Percentiles rank a stretch among this genome's conserved stretches.
These are phyloP conservation scores for Pantherophis alleghaniensis DNA, from an alignment of 2,797 vertebrate genomes.

Conservation along the genomic window DNA sequence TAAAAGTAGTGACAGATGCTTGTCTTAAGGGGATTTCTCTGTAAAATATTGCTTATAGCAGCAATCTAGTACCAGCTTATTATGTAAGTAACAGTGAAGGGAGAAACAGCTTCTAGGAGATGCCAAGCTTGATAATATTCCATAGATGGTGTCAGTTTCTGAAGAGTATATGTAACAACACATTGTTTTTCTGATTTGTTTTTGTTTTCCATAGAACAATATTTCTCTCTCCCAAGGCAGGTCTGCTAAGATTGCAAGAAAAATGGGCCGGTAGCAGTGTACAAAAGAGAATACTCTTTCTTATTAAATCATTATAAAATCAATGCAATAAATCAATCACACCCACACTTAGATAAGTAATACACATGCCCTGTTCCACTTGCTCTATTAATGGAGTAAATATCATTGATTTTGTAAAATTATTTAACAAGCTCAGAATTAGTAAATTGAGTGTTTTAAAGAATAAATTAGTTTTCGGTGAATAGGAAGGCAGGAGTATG, in stretches of 20 bases:
- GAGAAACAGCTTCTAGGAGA: conserved; percentile 53
- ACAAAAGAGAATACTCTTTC: conserved; percentile 10
- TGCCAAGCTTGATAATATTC: conserved; percentile 58
- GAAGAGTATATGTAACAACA: conserved; percentile 46
- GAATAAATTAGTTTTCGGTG: neutral
- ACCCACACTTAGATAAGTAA: neutral
- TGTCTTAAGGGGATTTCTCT: conserved; percentile 61
- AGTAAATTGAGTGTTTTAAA: neutral
- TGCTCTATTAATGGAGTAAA: neutral
- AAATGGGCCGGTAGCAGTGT: conserved; percentile 23
- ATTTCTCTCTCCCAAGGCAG: neutral
- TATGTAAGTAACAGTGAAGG: conserved; percentile 63
- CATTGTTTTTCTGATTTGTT: conserved; percentile 31
- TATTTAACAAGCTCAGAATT: neutral
- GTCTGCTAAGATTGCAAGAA: conserved; percentile 35
- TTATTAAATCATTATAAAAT: neutral
- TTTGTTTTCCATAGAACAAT: conserved; percentile 41
- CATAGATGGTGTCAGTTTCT: conserved; percentile 51
- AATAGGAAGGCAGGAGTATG: neutral
- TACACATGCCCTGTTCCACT: neutral
- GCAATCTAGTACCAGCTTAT: conserved; percentile 55
- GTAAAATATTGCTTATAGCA: conserved; percentile 66
- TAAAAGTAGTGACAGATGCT: conserved; percentile 60
- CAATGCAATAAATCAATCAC: neutral
- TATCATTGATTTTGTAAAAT: neutral